Evolutionary conservation across 2,113 vertebrate species (phyloP).

Genomic region (Myrmecobius fasciatus): DNA sequence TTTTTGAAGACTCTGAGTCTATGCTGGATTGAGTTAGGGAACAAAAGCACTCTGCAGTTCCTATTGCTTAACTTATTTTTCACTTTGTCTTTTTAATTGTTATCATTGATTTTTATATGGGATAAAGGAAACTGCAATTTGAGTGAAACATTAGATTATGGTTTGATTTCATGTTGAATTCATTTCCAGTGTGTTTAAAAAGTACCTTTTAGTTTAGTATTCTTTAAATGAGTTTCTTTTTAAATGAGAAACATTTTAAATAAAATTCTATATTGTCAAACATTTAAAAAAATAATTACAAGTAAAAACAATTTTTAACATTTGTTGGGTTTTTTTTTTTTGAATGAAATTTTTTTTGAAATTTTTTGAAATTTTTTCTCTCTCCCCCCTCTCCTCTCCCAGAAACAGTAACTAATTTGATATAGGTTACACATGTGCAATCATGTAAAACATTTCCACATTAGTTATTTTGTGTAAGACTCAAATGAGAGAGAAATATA

Average conservation of each 20-base stretch:
- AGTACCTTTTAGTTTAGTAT: background rate
- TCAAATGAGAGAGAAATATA: no score
- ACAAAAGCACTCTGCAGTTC: background rate
- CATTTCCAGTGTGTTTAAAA: background rate
- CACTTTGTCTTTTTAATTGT: conserved; percentile 8
- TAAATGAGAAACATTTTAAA: background rate
- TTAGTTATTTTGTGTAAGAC: no score
- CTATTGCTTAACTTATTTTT: background rate
- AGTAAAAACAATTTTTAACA: background rate
- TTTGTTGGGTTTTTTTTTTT: no score
- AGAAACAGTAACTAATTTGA: background rate
- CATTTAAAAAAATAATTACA: background rate
- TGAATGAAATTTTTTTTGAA: background rate
- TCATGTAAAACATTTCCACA: no score
- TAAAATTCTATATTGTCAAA: background rate
- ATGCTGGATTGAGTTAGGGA: background rate
- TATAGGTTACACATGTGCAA: no score
- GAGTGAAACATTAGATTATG: conserved; percentile 37
- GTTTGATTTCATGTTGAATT: conserved; percentile 50
- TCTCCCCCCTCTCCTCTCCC: background rate
- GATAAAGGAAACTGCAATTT: conserved; percentile 35
- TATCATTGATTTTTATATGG: background rate
- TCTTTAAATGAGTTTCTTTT: background rate
- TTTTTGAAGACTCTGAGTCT: conserved; percentile 8
- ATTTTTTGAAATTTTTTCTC: background rate